Evolutionary conservation across 2,888 invertebrate species (phyloP).

Genomic region (Deilephila porcellus): DNA sequence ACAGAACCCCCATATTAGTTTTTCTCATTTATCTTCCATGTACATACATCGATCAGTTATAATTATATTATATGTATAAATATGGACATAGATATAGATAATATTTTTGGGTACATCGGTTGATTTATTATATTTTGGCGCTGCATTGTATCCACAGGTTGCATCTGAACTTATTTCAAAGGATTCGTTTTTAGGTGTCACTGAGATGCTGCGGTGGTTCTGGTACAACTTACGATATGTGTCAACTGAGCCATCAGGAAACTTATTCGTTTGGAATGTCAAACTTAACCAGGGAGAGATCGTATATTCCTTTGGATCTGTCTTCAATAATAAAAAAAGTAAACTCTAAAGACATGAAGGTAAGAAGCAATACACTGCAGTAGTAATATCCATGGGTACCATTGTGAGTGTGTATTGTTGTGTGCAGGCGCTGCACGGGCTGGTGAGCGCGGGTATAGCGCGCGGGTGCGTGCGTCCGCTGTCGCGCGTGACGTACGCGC

Average conservation of each 20-base stretch:
- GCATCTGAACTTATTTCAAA: too few relatives aligned
- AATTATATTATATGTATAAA: too few relatives aligned
- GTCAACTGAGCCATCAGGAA: conserved; percentile 29
- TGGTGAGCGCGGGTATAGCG: conserved; percentile 60
- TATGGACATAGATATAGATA: too few relatives aligned
- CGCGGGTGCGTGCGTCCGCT: conserved; percentile 64
- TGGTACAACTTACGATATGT: background rate
- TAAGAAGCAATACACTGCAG: conserved; percentile 26
- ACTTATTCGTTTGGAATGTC: conserved; percentile 47
- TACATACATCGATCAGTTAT: too few relatives aligned
- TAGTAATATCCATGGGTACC: background rate
- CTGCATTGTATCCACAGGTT: too few relatives aligned
- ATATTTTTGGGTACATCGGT: too few relatives aligned
- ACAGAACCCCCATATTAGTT: too few relatives aligned
- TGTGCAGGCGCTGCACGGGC: conserved; percentile 49
- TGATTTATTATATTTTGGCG: too few relatives aligned
- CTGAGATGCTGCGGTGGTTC: background rate
- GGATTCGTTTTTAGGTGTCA: background rate
- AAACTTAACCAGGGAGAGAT: conserved; percentile 37
- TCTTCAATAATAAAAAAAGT: conserved; percentile 42
- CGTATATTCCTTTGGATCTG: conserved; percentile 46
- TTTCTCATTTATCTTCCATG: too few relatives aligned
- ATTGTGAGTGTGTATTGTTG: background rate
- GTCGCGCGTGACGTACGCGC: conserved; percentile 53
- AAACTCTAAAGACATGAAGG: conserved; percentile 40